Evolutionary conservation across 2,797 vertebrate species (phyloP), one percentile per base, ranked within the genome.

Genomic region (Peromyscus nudipes): DNA sequence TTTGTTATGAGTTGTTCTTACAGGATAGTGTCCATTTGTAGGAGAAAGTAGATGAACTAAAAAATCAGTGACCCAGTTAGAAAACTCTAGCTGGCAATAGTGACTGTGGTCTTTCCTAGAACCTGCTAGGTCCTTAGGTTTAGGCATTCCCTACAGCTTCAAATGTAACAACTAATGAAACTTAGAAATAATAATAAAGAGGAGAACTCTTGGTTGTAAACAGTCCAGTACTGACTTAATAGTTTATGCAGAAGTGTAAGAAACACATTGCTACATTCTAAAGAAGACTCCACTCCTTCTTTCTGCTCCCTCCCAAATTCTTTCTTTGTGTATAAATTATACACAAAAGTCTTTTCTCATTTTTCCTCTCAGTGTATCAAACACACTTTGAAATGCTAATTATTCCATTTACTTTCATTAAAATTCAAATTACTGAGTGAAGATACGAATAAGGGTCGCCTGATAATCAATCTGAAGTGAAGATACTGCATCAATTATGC

Each of bases 391-490:
- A 99, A 99, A 99, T 99, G 99, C 98, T 99, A 99, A 99, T 99
- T 99, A 99, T 99, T 99, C 98, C 98, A 99, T 99, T 99, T 99
- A 97, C 98, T 99, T 99, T 98, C 98, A 99, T 99, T 99, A 99
- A 99, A 99, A 99, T 99, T 99, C 98, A 99, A 98, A 99, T 99
- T 99, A 98, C 98, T 98, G 97, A 98, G 98, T 99, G 99, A 99
- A 99, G 99, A 99, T 99, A 98, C 89, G 95, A 98, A 98, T 98
- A 98, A 99, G 99, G 98, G 98, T 99, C 95, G 89, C 97, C 1
- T 75, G 98, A 99, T 99, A 99, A 99, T 99, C 99, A 99, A 98
- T 99, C 98, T 98, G 98, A 98, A 99, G 98, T 98, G 98, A 99
- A 98, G 98, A 98, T 98, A 98, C 84, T 98, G 98, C 98, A 98